Evolutionary conservation across 2,888 invertebrate genomes (phyloP), one percentile per base, ranked within the genome.

Genomic region (Aspidiotus rigidus): DNA sequence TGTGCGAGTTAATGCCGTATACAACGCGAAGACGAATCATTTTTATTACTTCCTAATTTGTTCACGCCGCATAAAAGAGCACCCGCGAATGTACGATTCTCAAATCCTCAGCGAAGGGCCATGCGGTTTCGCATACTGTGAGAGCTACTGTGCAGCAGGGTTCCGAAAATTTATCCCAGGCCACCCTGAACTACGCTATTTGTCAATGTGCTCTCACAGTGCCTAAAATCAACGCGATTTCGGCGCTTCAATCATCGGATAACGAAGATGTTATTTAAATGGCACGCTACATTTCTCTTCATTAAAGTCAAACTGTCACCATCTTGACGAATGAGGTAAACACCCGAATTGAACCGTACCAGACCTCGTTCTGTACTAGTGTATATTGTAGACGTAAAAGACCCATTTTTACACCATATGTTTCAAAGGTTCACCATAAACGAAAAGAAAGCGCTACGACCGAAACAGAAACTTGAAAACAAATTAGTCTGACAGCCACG

Each of bases 271-370:
- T 57, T 66, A 66, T 66, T 66, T 66, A 66, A 66, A 66, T 66
- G 57, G 57, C 56, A 57, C 39, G 57, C 54, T 56, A 66, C 66
- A 66, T 66, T 66, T 66, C 66, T 66, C 57, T 66, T 66, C 66
- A 66, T 66, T 66, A 66, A 66, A 66, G 66, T 66, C 66, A 66
- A 66, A 66, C 56, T 57, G 66, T 66, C 66, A 57, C 57, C 44
- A 57, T 66, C 66, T 57, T 66, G 66, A 66, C 66, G 66, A 66
- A 66, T 66, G 59, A 66, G 66, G 66, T 66, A 66, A 66, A 66
- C 66, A 64, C 56, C 64, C 15, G 57, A 66, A 59, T 6, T 59
- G 28, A 59, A 59, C 10, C 59, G 59, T 39, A 59, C 28, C 17
- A 59, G 28, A 39, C 17, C 28, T 16, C 59, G 11, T 56, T 15